phyloP scores from a whole-genome alignment of 2,113 vertebrate genomes.

The Zosterops japonicus region DNA sequence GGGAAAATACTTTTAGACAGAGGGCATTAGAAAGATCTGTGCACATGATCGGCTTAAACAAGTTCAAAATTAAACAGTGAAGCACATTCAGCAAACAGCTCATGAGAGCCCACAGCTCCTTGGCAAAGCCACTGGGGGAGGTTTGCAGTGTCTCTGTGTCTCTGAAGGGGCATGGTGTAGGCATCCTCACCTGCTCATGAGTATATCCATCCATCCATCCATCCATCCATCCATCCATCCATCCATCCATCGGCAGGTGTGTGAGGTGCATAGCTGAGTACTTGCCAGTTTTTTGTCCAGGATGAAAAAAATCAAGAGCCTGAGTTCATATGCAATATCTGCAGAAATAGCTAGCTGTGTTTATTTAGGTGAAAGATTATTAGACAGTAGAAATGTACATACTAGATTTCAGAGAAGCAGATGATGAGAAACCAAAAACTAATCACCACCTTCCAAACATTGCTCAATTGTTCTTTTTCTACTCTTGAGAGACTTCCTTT shows the following conservation, averaged over 20 bases:
- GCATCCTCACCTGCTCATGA: not conserved
- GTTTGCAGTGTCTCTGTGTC: not conserved
- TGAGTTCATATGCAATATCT: not conserved
- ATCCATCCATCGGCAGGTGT: not conserved
- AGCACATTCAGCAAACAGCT: not conserved
- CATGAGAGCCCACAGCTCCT: not conserved
- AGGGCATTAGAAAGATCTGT: not conserved
- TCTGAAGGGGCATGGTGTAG: not conserved
- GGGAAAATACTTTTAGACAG: slow-evolving; percentile 39
- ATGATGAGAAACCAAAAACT: not conserved
- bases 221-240: not conserved
- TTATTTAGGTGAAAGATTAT: not conserved
- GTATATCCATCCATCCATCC: accelerated
- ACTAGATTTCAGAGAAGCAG: not conserved
- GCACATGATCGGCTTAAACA: slow-evolving; percentile 42
- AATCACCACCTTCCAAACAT: not conserved
- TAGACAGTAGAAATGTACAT: not conserved
- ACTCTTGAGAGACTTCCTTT: not conserved
- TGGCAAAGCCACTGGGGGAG: not conserved
- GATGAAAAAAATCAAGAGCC: not conserved
- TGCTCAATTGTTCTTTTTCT: not conserved
- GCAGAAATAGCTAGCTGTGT: not conserved
- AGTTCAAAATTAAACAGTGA: slow-evolving; percentile 11
- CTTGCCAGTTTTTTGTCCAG: not conserved
- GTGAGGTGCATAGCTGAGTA: not conserved